phyloP scores from a whole-genome alignment of 1,140 invertebrate genomes.

The Neodiprion fabricii region DNA sequence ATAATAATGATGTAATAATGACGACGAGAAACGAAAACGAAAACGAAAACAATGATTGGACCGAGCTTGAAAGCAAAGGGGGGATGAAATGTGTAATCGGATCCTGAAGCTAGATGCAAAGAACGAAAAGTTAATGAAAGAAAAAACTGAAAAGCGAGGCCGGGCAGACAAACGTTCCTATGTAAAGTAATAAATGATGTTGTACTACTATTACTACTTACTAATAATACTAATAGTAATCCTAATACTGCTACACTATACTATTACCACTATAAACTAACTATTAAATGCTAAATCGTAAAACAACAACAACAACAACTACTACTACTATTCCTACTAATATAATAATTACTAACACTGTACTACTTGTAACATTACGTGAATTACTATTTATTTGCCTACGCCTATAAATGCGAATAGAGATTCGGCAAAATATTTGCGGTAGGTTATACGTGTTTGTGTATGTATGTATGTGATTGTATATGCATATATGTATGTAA shows the following conservation, averaged over 20 bases:
- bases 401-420: too few relatives aligned
- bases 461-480: too few relatives aligned
- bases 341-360: too few relatives aligned
- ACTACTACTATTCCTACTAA: too few relatives aligned
- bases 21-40: neutral
- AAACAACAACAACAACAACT: neutral
- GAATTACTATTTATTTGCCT: too few relatives aligned
- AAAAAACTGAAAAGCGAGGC: slow-evolving; percentile 28
- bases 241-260: too few relatives aligned
- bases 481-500: too few relatives aligned
- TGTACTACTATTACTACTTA: slow-evolving; percentile 19
- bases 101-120: neutral
- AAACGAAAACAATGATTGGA: neutral
- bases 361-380: too few relatives aligned
- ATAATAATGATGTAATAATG: neutral
- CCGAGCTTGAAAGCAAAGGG: neutral
- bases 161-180: slow-evolving; percentile 60
- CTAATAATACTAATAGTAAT: too few relatives aligned
- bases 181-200: slow-evolving; percentile 61
- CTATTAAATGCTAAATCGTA: neutral
- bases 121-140: neutral
- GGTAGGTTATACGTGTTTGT: too few relatives aligned
- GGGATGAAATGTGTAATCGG: too few relatives aligned
- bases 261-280: neutral
- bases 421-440: too few relatives aligned